These are phyloP conservation scores for Pterocles orientalis DNA, from an alignment of 2,113 vertebrate species.

Conservation along the genomic window DNA sequence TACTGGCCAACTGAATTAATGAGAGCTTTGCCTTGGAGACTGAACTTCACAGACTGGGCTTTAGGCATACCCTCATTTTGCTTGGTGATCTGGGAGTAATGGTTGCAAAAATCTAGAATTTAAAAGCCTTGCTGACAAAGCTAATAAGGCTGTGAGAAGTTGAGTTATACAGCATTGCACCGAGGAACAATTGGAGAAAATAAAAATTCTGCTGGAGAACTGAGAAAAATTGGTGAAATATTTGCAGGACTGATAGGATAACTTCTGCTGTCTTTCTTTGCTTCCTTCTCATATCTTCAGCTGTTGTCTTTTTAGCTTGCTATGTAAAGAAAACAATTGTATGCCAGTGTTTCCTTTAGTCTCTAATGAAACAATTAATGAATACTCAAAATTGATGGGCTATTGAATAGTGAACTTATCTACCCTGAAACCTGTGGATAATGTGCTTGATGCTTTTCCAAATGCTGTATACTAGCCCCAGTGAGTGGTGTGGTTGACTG, in stretches of 20 bases:
- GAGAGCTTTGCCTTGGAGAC: not conserved
- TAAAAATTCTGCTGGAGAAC: not conserved
- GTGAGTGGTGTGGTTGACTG: not conserved
- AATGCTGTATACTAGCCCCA: not conserved
- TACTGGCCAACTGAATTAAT: not conserved
- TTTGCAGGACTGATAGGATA: not conserved
- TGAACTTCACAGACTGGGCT: not conserved
- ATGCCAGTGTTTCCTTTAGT: not conserved
- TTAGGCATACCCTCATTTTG: not conserved
- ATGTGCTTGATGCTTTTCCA: not conserved
- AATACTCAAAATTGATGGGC: not conserved
- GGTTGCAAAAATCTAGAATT: not conserved
- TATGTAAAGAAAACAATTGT: not conserved
- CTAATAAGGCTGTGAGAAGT: not conserved
- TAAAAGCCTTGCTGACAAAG: conserved; percentile 8
- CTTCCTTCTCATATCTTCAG: not conserved
- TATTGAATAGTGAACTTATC: not conserved
- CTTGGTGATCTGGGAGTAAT: not conserved
- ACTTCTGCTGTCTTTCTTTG: not conserved
- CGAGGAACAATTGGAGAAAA: not conserved
- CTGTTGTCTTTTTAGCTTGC: not conserved
- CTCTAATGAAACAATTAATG: not conserved
- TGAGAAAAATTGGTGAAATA: not conserved
- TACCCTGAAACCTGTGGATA: not conserved
- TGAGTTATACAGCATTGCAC: not conserved